These are phyloP conservation scores for Amblyjoppa proteus DNA, from an alignment of 2,888 invertebrate genomes.

Conservation along the genomic window DNA sequence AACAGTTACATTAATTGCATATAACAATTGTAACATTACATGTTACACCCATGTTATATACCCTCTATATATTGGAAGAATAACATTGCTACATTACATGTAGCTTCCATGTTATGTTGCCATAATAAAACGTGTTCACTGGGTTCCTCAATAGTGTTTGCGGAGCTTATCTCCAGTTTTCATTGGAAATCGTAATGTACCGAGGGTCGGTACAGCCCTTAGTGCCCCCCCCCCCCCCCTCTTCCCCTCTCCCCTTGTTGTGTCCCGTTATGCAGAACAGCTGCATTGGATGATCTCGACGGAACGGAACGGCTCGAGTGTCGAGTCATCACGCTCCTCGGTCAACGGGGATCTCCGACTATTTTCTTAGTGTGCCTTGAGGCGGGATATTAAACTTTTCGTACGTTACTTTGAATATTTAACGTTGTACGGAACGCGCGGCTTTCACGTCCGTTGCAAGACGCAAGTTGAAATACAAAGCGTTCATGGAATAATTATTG, in stretches of 20 bases:
- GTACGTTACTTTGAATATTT: conserved; percentile 9
- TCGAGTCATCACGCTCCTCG: conserved; percentile 60
- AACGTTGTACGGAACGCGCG: background rate
- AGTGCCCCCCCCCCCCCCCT: too few species aligned
- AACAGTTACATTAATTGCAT: too few species aligned
- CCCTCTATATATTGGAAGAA: too few species aligned
- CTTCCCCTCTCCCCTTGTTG: conserved; percentile 2
- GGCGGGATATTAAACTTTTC: conserved; percentile 12
- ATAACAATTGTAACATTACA: too few species aligned
- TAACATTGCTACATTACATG: too few species aligned
- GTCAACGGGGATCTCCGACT: conserved; percentile 34
- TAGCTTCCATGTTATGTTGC: too few species aligned
- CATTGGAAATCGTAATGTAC: background rate
- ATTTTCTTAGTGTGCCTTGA: conserved; percentile 20
- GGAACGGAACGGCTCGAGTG: conserved; percentile 47
- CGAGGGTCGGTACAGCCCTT: conserved; percentile 30
- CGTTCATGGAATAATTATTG: background rate
- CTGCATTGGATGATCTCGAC: conserved; percentile 63
- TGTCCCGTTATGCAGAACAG: conserved; percentile 67
- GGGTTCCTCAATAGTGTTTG: background rate
- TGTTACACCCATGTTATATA: too few species aligned
- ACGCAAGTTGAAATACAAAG: background rate
- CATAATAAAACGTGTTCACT: too few species aligned
- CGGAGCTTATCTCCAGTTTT: conserved; percentile 19
- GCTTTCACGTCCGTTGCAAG: background rate